Conservation (phyloP, 2,113 vertebrate genomes). For the Catharus fuscescens region DNA sequence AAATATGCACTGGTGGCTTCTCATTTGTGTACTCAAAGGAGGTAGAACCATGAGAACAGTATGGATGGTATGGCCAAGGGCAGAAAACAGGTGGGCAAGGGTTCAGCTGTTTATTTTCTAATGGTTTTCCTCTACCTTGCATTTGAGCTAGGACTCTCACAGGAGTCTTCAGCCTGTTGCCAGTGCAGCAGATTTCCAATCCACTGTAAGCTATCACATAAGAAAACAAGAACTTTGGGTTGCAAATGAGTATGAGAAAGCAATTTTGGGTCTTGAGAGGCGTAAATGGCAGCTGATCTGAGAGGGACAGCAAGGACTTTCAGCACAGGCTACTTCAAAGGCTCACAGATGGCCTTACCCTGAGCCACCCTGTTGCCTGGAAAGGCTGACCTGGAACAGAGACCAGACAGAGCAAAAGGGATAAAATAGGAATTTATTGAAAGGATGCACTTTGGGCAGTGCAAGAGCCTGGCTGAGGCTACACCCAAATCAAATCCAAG, state of each 20-base stretch:
- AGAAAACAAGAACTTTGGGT: not conserved
- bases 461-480: no score
- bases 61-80: not conserved
- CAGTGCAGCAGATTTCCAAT: constrained; percentile 4
- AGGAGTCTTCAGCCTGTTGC: not conserved
- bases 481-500: no score
- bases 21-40: not conserved
- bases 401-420: no score
- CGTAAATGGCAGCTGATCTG: not conserved
- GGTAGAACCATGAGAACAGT: not conserved
- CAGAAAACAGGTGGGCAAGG: not conserved
- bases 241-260: not conserved
- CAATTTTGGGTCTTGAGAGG: not conserved
- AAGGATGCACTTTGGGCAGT: no score
- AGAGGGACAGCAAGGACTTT: not conserved
- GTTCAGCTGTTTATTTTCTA: not conserved
- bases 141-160: not conserved
- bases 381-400: no score
- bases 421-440: no score
- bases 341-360: constrained; percentile 5
- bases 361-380: not conserved
- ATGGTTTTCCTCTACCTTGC: not conserved
- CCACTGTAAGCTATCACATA: not conserved
- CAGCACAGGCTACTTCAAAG: not conserved
- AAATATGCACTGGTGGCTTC: not conserved